Percentiles rank a stretch among this genome's conserved stretches.
phyloP scores from a whole-genome alignment of 2,113 vertebrate genomes.

The Lycaon pictus region DNA sequence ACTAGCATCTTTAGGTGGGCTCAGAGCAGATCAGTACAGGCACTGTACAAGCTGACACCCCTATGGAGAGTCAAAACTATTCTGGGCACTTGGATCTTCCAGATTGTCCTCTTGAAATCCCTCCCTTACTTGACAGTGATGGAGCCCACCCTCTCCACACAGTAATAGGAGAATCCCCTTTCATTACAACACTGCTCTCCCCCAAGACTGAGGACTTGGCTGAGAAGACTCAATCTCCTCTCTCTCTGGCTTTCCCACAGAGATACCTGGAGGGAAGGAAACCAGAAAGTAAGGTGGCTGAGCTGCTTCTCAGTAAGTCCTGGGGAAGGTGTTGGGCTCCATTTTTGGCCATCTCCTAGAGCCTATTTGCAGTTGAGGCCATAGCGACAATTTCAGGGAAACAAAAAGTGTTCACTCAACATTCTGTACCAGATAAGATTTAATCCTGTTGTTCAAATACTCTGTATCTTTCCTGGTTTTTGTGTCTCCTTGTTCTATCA shows the following conservation, averaged over 20 bases:
- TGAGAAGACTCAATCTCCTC: not conserved
- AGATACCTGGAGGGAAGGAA: fast-evolving
- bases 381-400: not conserved
- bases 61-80: not conserved
- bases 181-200: not conserved
- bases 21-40: not conserved
- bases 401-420: not conserved
- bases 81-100: not conserved
- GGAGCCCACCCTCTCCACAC: not conserved
- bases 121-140: not conserved
- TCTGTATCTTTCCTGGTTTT: not conserved
- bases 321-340: not conserved
- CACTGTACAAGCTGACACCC: not conserved
- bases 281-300: not conserved
- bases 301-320: not conserved
- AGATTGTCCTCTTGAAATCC: not conserved
- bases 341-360: not conserved
- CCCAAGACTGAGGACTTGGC: not conserved
- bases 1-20: not conserved
- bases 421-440: not conserved
- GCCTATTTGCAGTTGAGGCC: not conserved
- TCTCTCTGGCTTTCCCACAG: not conserved
- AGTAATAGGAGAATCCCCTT: not conserved
- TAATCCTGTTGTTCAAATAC: constrained; percentile 20
- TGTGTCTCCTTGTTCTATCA: not conserved